Evolutionary conservation across 2,113 vertebrate genomes (phyloP), one percentile per base, ranked within the genome.

Genomic region (Carlito syrichta): DNA sequence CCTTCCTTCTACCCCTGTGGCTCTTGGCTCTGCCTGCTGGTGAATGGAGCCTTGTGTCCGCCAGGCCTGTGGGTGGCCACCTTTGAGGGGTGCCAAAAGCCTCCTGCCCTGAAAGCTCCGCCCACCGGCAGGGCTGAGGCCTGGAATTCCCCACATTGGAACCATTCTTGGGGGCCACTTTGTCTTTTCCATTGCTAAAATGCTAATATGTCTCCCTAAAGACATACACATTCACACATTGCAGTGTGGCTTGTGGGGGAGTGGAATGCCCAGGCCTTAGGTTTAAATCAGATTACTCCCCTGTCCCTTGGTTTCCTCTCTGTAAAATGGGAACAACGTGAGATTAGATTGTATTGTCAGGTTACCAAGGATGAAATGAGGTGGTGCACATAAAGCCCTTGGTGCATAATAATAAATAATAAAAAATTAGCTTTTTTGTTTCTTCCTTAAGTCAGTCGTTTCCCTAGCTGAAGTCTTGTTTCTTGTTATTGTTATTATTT

Each of bases 11-110:
- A 1, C 32, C 38, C 85, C 45, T 38, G 6, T 35, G 30, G 40
- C n/a, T 60, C 50, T 22, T 23, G 2, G 68, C 54, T 48, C 58
- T 30, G 48, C 93, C 62, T 45, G 87, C 45, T 83, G 95, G 79
- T 96, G 74, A 97, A 60, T 69, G 96, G 86, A 83, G 79, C 43
- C 78, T 54, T 71, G 38, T 96, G 90, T 91, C 52, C 82, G 54
- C 25, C n/a, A 69, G 43, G 58, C 63, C 3, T 0, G 40, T 83
- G 89, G 94, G 92, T 83, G 86, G 93, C 86, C 8, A 32, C 78
- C 88, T 92, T 84, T 30, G 14, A 62, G 40, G 43, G 89, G 78
- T 66, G 60, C 78, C 58, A 40, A n/a, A 87, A 96, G 90, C 3
- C 68, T 19, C 73, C 56, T 73, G 63, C 19, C 77, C 50, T 85